These are phyloP conservation scores for Tautogolabrus adspersus DNA, from an alignment of 2,113 vertebrate genomes.

Conservation along the genomic window DNA sequence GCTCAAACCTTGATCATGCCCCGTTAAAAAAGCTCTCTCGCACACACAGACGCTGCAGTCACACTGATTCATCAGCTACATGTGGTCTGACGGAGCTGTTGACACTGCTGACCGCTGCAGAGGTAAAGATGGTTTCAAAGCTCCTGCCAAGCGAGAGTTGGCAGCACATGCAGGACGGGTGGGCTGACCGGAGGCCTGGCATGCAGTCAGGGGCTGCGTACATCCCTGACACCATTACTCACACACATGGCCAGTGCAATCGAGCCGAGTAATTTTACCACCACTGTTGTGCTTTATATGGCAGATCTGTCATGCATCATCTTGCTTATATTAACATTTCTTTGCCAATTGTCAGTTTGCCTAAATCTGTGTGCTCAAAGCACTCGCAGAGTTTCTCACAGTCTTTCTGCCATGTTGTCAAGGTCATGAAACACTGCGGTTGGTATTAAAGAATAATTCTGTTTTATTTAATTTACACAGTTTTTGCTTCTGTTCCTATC, in stretches of 20 bases:
- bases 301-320: slow-evolving; percentile 60
- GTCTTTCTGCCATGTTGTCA: slow-evolving; percentile 18
- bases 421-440: slow-evolving; percentile 16
- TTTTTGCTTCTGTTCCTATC: neutral
- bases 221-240: slow-evolving; percentile 46
- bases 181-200: slow-evolving; percentile 74
- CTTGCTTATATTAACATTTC: slow-evolving; percentile 58
- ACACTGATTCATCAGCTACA: slow-evolving; percentile 68
- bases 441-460: neutral
- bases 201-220: slow-evolving; percentile 36
- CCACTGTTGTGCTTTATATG: slow-evolving; percentile 64
- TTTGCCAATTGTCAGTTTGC: slow-evolving; percentile 61
- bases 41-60: slow-evolving; percentile 62
- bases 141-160: slow-evolving; percentile 73
- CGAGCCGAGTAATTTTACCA: slow-evolving; percentile 60
- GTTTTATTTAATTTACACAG: neutral
- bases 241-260: slow-evolving; percentile 50
- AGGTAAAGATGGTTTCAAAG: slow-evolving; percentile 70
- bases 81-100: slow-evolving; percentile 71
- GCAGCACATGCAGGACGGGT: slow-evolving; percentile 65
- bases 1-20: slow-evolving; percentile 57
- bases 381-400: slow-evolving; percentile 40
- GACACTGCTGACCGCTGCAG: slow-evolving; percentile 76
- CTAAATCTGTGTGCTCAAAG: slow-evolving; percentile 43
- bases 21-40: slow-evolving; percentile 57